Conservation (phyloP, 2,888 invertebrate species). For the Dicranocentrus wangi region DNA sequence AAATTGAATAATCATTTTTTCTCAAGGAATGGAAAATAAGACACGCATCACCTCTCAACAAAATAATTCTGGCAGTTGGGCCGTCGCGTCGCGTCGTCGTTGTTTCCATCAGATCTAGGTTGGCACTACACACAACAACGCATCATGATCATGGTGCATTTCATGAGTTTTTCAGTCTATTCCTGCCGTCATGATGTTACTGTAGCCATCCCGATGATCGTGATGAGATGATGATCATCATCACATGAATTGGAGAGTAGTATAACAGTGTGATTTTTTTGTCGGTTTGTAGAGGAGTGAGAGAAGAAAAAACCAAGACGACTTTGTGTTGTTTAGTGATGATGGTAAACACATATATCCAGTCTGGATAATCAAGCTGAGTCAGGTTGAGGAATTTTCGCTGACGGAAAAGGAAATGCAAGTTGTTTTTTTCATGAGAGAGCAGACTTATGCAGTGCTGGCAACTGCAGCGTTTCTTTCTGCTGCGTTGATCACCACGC, state of each 20-base stretch:
- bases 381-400: constrained; percentile 17
- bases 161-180: neutral
- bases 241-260: constrained; percentile 11
- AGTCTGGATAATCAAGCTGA: no score
- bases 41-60: constrained; percentile 1
- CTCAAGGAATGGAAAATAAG: constrained; percentile 5
- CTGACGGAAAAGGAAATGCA: constrained; percentile 49
- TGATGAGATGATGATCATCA: constrained; percentile 7
- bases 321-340: neutral
- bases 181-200: constrained; percentile 5
- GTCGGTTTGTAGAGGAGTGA: no score
- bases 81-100: no score
- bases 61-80: neutral
- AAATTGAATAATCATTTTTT: constrained; percentile 19
- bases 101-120: neutral
- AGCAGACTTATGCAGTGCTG: no score
- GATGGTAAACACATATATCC: no score
- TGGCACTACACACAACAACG: neutral
- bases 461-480: no score
- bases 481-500: no score
- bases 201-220: neutral
- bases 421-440: no score
- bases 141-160: neutral
- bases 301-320: neutral
- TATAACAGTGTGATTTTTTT: constrained; percentile 33